Evolutionary conservation across 2,113 vertebrate species (phyloP).

Genomic region (Cervus canadensis): DNA sequence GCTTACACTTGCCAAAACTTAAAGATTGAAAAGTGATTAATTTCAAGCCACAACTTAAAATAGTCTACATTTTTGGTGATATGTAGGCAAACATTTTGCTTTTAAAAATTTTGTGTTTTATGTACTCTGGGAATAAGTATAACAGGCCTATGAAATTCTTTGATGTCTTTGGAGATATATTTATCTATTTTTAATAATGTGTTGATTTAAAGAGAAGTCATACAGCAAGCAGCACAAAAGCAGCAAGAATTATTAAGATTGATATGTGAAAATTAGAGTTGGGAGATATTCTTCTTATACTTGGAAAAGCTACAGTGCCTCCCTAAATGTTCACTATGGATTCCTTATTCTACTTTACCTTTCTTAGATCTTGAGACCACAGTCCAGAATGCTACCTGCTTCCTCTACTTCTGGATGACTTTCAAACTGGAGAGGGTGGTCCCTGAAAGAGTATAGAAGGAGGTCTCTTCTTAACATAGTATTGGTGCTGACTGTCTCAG

Average conservation of each 20-base stretch:
- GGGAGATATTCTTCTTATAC: neutral
- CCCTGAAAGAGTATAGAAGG: neutral
- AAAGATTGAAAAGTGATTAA: neutral
- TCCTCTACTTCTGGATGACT: neutral
- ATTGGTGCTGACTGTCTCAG: neutral
- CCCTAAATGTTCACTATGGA: neutral
- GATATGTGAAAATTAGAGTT: neutral
- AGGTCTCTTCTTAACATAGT: rapidly evolving
- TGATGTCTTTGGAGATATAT: neutral
- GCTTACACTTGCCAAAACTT: neutral
- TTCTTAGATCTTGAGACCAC: neutral
- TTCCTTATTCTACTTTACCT: neutral
- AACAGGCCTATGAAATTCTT: neutral
- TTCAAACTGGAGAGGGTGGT: rapidly evolving
- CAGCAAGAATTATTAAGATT: neutral
- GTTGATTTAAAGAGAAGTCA: neutral
- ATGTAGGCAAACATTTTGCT: neutral
- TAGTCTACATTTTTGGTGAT: neutral
- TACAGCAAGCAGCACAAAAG: neutral
- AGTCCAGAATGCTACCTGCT: neutral
- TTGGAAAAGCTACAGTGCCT: neutral
- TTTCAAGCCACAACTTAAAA: neutral
- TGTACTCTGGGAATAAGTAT: neutral
- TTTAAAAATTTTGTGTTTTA: neutral
- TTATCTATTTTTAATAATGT: neutral